A percentile compares a stretch with the other conserved stretches of the same genome.
These are phyloP conservation scores for Diplazon laetatorius DNA, from an alignment of 2,888 invertebrate species.

Conservation along the genomic window DNA sequence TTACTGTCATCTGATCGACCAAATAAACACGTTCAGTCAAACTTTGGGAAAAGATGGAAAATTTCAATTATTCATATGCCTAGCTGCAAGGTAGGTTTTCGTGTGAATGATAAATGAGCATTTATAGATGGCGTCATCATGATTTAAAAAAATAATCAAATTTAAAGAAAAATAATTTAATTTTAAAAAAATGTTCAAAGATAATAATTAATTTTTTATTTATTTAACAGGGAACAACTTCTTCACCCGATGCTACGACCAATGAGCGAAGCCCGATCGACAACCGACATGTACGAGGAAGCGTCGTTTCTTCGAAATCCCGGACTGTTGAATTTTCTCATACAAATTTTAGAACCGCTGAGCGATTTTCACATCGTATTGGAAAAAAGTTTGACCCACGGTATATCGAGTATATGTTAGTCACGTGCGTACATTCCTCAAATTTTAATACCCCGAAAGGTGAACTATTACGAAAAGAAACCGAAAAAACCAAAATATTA, in stretches of 20 bases:
- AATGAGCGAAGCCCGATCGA: constrained; percentile 94
- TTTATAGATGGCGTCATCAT: background rate
- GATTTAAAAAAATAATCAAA: background rate
- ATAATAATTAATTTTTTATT: background rate
- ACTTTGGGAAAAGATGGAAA: constrained; percentile 98
- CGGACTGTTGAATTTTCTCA: constrained; percentile 92
- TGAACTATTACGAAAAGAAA: constrained; percentile 21
- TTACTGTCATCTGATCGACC: constrained; percentile 94
- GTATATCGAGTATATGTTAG: constrained; percentile 83
- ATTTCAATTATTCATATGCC: constrained; percentile 97
- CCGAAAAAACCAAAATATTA: constrained; percentile 2
- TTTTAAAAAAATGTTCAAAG: too few species aligned
- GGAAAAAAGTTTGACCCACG: constrained; percentile 92
- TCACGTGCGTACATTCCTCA: constrained; percentile 35
- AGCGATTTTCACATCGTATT: constrained; percentile 94
- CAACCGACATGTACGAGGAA: constrained; percentile 97
- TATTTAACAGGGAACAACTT: constrained; percentile 92
- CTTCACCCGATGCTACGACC: constrained; percentile 96
- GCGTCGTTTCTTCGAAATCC: constrained; percentile 96
- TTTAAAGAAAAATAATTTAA: background rate
- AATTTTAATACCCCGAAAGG: constrained; percentile 16
- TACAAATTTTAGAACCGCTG: constrained; percentile 94
- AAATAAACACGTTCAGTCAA: constrained; percentile 92
- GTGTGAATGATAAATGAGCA: too few species aligned
- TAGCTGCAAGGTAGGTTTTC: constrained; percentile 90